These are phyloP conservation scores for Discoglossus pictus DNA, from an alignment of 2,797 vertebrate genomes.

Conservation along the genomic window DNA sequence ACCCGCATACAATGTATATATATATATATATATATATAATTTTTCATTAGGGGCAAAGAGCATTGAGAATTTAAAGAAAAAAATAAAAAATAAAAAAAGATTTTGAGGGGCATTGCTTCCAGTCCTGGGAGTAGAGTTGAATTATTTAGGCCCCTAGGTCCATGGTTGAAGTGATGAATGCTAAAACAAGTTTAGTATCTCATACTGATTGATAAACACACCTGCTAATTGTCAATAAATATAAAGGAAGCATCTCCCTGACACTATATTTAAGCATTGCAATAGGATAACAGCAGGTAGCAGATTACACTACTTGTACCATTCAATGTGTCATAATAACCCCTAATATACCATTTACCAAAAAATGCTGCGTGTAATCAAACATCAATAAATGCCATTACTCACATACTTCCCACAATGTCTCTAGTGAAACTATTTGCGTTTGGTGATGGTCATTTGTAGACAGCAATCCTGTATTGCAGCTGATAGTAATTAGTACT, in stretches of 20 bases:
- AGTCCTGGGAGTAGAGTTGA: no score
- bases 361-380: conserved; percentile 42
- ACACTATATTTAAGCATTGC: not conserved
- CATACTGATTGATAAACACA: no score
- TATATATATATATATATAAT: no score
- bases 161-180: no score
- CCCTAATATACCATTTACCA: conserved; percentile 34
- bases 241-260: not conserved
- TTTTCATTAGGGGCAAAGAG: no score
- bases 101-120: no score
- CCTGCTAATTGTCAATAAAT: not conserved
- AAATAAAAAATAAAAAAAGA: no score
- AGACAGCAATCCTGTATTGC: conserved; percentile 12
- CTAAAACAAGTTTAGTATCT: no score
- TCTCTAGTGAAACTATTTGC: not conserved
- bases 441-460: conserved; percentile 2
- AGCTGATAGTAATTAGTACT: conserved; percentile 22
- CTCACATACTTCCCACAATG: conserved; percentile 32
- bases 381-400: conserved; percentile 46
- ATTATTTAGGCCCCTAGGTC: no score
- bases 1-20: no score
- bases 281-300: conserved; percentile 3
- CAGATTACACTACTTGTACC: conserved; percentile 18
- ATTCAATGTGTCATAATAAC: conserved; percentile 27
- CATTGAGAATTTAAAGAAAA: no score